Base-by-base conservation (phyloP, 2,797 vertebrate species). In the Rachycentron canadum region DNA sequence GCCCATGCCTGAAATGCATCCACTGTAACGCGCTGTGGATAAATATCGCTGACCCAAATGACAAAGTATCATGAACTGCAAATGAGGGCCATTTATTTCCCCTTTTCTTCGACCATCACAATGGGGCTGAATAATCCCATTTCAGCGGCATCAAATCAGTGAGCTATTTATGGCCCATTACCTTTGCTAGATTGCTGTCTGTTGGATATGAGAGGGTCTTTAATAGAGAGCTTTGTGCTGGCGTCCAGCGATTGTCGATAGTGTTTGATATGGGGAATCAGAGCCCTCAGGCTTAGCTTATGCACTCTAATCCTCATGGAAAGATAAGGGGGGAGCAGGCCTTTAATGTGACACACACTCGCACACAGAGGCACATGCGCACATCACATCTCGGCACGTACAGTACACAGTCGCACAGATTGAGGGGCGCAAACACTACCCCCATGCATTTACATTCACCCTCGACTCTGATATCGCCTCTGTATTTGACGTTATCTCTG, bases 301-400 rank as follows among this genome's bases (percentile, higher is more conserved):
- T 85, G 73, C 86, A 78, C 79, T 91, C 84, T 92, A 92, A 92
- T 93, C 88, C 87, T 87, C 75, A n/a, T 25, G 6, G 71, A 78
- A 52, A 83, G 92, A 92, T 93, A 93, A 90, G 80, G 56, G 23
- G 80, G 23, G 34, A 65, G 73, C 74, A 17, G 69, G 78, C 72
- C 77, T 88, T 91, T 81, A 85, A 89, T 86, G 86, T 83, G 69
- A 80, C 78, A 57, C 70, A 78, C 70, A 62, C 73, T 40, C 74
- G n/a, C 57, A 60, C 52, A 38, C 57, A 52, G 13, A 41, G 45
- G 56, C 71, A 47, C 45, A 55, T 43, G 41, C 77, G 65, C 74
- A 60, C 43, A 73, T 68, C 75, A 58, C 43, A 76, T 68, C 76
- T 28, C 74, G 49, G 71, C 64, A 41, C 6, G 19, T 43, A 45